Percentiles rank a stretch among this genome's conserved stretches.
Conservation (phyloP, 2,888 invertebrate species). For the Eupeodes luniger region DNA sequence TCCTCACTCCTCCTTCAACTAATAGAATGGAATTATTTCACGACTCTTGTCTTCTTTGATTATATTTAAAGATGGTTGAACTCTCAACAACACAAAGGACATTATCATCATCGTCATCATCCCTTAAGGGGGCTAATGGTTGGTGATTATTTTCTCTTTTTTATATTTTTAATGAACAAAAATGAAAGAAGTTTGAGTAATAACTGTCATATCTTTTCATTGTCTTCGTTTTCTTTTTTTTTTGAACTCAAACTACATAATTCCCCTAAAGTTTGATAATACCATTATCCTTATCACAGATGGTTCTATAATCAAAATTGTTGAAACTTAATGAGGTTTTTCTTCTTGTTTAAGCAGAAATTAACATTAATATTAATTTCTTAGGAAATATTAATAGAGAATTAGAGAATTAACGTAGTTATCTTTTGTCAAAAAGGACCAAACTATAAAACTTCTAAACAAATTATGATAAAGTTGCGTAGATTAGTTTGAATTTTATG, state of each 20-base stretch:
- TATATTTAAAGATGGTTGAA: slow-evolving; percentile 17
- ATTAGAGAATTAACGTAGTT: neutral
- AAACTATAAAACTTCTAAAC: neutral
- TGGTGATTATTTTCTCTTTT: slow-evolving; percentile 1
- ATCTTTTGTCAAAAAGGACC: neutral
- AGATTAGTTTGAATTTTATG: neutral
- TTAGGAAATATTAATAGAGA: neutral
- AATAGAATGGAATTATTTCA: slow-evolving; percentile 35
- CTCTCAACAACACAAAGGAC: neutral
- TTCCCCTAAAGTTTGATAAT: neutral
- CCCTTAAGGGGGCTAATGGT: slow-evolving; percentile 1
- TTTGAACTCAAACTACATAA: neutral
- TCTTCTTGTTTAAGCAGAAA: neutral
- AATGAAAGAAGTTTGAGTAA: neutral
- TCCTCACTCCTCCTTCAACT: neutral
- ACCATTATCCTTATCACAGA: neutral
- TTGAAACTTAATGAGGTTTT: neutral
- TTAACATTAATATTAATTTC: neutral
- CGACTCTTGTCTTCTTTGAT: slow-evolving; percentile 3
- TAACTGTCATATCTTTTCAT: neutral
- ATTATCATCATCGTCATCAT: neutral
- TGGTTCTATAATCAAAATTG: slow-evolving; percentile 8
- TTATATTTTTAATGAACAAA: neutral
- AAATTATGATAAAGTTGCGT: neutral
- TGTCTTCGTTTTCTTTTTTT: neutral